These are phyloP conservation scores for Sphaerodactylus townsendi DNA, from an alignment of 2,113 vertebrate species.

Conservation along the genomic window DNA sequence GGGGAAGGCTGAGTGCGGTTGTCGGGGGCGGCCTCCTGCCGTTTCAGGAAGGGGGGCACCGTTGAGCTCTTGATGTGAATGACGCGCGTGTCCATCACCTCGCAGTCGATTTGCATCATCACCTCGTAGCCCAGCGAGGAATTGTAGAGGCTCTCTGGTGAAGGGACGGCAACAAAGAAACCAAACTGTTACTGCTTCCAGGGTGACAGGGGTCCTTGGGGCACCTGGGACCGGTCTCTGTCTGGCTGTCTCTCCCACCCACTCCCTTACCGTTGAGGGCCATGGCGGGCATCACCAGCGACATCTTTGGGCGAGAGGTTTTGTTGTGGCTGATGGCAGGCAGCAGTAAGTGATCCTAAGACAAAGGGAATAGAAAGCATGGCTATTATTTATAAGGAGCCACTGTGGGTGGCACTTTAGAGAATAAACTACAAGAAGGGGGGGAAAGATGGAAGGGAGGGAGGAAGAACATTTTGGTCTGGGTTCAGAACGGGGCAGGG, in stretches of 20 bases:
- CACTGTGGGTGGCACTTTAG: too few species aligned
- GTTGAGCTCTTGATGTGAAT: slow-evolving; percentile 91
- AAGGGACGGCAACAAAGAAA: background rate
- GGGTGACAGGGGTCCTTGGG: background rate
- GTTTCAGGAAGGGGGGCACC: slow-evolving; percentile 85
- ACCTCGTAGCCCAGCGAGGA: slow-evolving; percentile 84
- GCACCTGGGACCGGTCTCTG: rapidly evolving
- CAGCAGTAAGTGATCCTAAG: slow-evolving; percentile 87
- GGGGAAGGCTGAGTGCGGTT: slow-evolving; percentile 57
- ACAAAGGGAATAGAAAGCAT: background rate
- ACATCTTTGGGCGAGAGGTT: slow-evolving; percentile 90
- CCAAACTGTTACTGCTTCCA: background rate
- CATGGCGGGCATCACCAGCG: slow-evolving; percentile 93
- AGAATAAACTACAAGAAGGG: too few species aligned
- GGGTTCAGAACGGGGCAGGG: too few species aligned
- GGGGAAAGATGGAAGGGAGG: too few species aligned
- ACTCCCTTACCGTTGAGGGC: slow-evolving; percentile 84
- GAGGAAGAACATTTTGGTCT: too few species aligned
- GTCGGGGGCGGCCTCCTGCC: slow-evolving; percentile 54
- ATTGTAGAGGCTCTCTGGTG: slow-evolving; percentile 84
- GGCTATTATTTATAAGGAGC: background rate
- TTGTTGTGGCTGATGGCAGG: slow-evolving; percentile 94
- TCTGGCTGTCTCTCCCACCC: background rate
- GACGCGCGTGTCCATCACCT: slow-evolving; percentile 93
- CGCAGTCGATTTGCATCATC: slow-evolving; percentile 97